Base-by-base conservation (phyloP, 1,140 invertebrate genomes). In the Drosophila biarmipes region DNA sequence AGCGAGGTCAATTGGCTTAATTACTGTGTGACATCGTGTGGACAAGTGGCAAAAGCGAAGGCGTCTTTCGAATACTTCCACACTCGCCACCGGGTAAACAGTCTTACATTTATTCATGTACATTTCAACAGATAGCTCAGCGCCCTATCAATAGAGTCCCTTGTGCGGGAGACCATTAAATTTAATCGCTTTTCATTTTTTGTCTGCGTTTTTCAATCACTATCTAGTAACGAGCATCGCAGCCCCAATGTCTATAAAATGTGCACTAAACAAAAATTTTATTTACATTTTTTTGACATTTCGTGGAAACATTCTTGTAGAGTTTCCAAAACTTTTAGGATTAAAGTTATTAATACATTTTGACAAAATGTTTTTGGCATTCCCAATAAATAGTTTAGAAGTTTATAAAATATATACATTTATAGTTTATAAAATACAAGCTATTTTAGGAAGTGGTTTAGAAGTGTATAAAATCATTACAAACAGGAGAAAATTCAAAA, bases 1-100 rank as follows among this genome's bases (percentile, higher is more conserved):
- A 56, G 73, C 76, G 84, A 89, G 84, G 84, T 89, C 84, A 89
- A 89, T 89, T 89, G 84, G 84, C 85, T 89, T 89, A 89, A 89
- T 89, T 89, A 89, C 76, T 89, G 84, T 89, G 84, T 84, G 84
- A 84, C 76, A 80, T 62, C 58, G 67, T 58, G 57, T 54, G 53
- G 19, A 45, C 51, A 73, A 46, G 73, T 46, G 19, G 15, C 37
- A n/a, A 34, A 12, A 8, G 12, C 15, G 48, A 19, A 17, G 34
- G 40, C 10, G 31, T 59, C 46, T 42, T 59, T 52, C 14, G 38
- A 56, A 61, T 53, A 35, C 29, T 48, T 69, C n/a, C 51, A 71
- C 64, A 48, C 24, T 55, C 43, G 37, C 34, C 46, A n/a, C 29
- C 6, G 46, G 19, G 27, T 24, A 55, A 45, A 35, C 19, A 45